These are phyloP conservation scores for Stegastes partitus DNA, from an alignment of 2,113 vertebrate species.

Conservation along the genomic window DNA sequence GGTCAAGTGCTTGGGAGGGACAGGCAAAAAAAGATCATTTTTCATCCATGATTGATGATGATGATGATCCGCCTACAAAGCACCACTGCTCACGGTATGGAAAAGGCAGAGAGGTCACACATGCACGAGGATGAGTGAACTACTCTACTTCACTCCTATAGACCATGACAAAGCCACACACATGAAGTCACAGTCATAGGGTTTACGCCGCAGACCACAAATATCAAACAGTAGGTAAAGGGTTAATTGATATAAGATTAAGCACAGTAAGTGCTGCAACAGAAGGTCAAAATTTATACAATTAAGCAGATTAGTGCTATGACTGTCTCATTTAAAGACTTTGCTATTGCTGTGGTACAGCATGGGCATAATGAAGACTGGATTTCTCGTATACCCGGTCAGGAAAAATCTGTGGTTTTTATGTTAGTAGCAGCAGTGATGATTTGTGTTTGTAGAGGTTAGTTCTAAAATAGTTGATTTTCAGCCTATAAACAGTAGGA, in stretches of 20 bases:
- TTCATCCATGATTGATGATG: slow-evolving; percentile 80
- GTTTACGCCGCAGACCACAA: slow-evolving; percentile 15
- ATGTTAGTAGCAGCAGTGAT: not conserved
- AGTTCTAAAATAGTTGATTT: not conserved
- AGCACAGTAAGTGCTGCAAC: not conserved
- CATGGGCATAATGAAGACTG: too few species aligned
- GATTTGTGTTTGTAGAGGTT: not conserved
- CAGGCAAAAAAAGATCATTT: slow-evolving; percentile 14
- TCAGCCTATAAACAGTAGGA: not conserved
- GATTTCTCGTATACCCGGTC: too few species aligned
- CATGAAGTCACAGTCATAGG: not conserved
- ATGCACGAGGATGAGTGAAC: slow-evolving; percentile 45
- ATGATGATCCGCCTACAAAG: slow-evolving; percentile 53
- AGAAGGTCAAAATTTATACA: slow-evolving; percentile 6
- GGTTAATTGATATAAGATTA: not conserved
- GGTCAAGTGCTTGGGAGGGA: slow-evolving; percentile 72
- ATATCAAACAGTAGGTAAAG: not conserved
- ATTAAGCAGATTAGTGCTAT: slow-evolving; percentile 15
- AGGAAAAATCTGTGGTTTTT: not conserved
- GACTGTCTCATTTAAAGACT: not conserved
- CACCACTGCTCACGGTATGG: slow-evolving; percentile 50
- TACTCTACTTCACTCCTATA: slow-evolving; percentile 25
- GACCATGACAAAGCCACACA: slow-evolving; percentile 19
- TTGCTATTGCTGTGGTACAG: not conserved
- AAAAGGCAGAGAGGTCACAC: slow-evolving; percentile 63